These are phyloP conservation scores for Periplaneta americana DNA, from an alignment of 1,140 invertebrate species.

Conservation along the genomic window DNA sequence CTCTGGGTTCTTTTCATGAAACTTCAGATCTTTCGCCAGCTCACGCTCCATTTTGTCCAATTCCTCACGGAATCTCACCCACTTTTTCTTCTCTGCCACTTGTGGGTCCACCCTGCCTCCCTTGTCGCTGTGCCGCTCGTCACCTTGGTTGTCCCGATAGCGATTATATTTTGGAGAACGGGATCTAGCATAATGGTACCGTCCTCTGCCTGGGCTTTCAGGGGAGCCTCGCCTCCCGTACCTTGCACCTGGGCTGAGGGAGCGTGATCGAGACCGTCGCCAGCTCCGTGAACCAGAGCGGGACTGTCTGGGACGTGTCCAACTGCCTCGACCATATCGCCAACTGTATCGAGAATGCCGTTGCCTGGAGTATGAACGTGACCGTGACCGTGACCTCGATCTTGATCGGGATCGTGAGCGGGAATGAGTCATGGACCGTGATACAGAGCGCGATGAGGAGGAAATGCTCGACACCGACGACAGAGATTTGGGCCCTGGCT, in stretches of 20 bases:
- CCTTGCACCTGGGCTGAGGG: not conserved
- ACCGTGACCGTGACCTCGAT: conserved; percentile 13
- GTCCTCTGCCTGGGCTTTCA: not conserved
- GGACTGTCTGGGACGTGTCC: not conserved
- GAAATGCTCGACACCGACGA: conserved; percentile 10
- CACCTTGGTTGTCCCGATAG: not conserved
- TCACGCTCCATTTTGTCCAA: conserved; percentile 40
- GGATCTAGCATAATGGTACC: not conserved
- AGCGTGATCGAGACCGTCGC: not conserved
- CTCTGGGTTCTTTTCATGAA: conserved; percentile 76
- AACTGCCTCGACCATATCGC: not conserved
- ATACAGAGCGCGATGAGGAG: not conserved
- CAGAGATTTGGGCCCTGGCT: not conserved
- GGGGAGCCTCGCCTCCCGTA: not conserved
- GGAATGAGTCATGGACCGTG: conserved; percentile 16
- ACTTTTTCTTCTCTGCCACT: conserved; percentile 24
- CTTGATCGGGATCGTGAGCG: conserved; percentile 21
- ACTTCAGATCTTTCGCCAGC: conserved; percentile 52
- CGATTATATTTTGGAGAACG: not conserved
- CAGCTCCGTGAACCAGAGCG: not conserved
- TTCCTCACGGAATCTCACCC: conserved; percentile 35
- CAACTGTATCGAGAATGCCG: not conserved
- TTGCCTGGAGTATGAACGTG: conserved; percentile 18
- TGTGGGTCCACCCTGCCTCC: not conserved
- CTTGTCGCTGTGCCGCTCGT: not conserved